Evolutionary conservation across 2,113 vertebrate species (phyloP), one percentile per base, ranked within the genome.

Genomic region (Andinoacara biseriatus): DNA sequence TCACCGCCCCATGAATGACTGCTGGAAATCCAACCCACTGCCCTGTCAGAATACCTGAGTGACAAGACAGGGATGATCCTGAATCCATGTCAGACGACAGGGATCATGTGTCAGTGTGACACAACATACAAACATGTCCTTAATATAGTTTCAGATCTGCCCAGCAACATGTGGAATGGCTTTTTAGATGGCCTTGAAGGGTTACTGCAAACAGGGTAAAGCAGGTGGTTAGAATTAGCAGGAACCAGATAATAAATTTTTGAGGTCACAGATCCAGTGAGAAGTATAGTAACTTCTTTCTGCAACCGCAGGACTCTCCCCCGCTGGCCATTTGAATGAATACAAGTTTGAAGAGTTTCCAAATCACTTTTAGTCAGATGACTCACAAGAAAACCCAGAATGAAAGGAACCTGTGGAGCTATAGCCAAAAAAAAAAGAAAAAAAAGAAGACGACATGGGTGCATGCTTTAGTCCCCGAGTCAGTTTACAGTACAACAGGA

Each of bases 131-230:
- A 85, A 83, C 46, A 81, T 46, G 43, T 2, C 22, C 87, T 88
- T 57, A 86, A 58, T 86, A 84, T 86, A 92, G 88, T 62, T 78
- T 54, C 65, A 35, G 88, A 85, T 85, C 89, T 90, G 90, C 87
- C 86, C 8, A 1, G 89, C 86, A 90, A 93, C 90, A 78, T 60
- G 63, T 46, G 52, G 57, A 38, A 14, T 4, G 8, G 20, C 40
- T 52, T 54, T 1, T 38, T n/a, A 11, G 59, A 59, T 10, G 10
- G 56, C 52, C 38, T 24, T 52, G 52, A 46, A 58, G 35, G 52
- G 59, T 75, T 77, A 49, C 56, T 18, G 81, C 76, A 75, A 77
- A 83, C 80, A 78, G 7, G 10, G 65, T 17, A 31, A 52, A 31
- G 6, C 67, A 35, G 20, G 29, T 10, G 69, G 69, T 33, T 49